These are phyloP conservation scores for Phylloscopus collybita DNA, from an alignment of 2,797 vertebrate species.

Conservation along the genomic window DNA sequence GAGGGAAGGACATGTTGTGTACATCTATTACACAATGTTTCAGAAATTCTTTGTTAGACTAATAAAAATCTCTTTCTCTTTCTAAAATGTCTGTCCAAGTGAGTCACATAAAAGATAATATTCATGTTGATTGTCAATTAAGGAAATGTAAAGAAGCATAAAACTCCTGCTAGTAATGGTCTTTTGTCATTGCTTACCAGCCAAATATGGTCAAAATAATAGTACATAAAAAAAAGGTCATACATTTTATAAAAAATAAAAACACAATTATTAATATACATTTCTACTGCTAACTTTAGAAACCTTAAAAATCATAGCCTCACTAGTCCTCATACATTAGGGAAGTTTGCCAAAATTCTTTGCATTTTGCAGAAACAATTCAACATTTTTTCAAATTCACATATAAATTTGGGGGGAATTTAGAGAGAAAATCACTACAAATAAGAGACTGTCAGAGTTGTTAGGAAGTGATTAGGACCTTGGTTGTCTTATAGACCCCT, in stretches of 20 bases:
- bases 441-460: background rate
- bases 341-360: background rate
- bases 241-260: background rate
- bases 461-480: background rate
- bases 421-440: background rate
- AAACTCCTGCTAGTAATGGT: background rate
- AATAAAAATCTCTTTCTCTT: background rate
- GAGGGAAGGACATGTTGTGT: background rate
- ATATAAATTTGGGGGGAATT: background rate
- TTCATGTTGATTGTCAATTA: background rate
- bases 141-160: background rate
- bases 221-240: background rate
- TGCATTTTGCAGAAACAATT: background rate
- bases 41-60: background rate
- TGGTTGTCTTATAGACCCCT: background rate
- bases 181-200: background rate
- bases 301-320: background rate
- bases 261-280: background rate
- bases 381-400: background rate
- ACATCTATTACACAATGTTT: background rate
- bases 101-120: background rate
- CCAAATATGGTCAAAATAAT: background rate
- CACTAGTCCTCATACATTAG: background rate
- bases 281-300: background rate
- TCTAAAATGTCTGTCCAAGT: background rate